Conservation (phyloP, 2,113 vertebrate genomes). For the Calidris pugnax region DNA sequence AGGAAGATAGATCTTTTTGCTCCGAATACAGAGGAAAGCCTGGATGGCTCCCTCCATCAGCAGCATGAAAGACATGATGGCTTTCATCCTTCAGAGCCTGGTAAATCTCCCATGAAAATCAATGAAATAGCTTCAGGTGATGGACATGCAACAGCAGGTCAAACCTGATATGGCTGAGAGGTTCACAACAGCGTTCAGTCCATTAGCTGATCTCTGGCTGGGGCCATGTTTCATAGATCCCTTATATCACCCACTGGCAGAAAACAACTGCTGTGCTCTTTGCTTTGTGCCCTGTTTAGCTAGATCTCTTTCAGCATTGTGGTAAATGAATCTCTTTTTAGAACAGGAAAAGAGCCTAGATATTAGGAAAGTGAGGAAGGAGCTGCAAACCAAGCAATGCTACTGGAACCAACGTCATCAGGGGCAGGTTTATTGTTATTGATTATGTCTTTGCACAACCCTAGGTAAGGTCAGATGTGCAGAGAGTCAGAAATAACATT, state of each 20-base stretch:
- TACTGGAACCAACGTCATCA: not conserved
- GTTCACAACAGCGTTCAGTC: not conserved
- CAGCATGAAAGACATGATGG: not conserved
- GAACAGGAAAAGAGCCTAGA: not conserved
- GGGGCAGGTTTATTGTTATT: not conserved
- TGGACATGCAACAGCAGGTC: not conserved
- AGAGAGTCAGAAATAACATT: not conserved
- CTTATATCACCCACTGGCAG: not conserved
- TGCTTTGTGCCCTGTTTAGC: not conserved
- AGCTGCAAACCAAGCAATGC: not conserved
- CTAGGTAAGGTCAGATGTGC: too few species aligned
- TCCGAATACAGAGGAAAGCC: not conserved
- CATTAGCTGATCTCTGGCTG: not conserved
- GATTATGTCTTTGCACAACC: too few species aligned
- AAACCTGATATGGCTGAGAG: not conserved
- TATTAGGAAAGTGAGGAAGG: not conserved
- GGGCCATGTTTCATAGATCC: not conserved
- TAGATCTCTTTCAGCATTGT: not conserved
- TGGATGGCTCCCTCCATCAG: not conserved
- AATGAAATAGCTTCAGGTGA: not conserved
- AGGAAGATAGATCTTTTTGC: not conserved
- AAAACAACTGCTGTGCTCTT: not conserved
- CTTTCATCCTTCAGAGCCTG: not conserved
- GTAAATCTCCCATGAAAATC: not conserved
- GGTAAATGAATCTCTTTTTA: not conserved